Percentiles rank a stretch among this genome's conserved stretches.
phyloP scores from a whole-genome alignment of 1,140 invertebrate species.

The Macrotrachela quadricornifera region DNA sequence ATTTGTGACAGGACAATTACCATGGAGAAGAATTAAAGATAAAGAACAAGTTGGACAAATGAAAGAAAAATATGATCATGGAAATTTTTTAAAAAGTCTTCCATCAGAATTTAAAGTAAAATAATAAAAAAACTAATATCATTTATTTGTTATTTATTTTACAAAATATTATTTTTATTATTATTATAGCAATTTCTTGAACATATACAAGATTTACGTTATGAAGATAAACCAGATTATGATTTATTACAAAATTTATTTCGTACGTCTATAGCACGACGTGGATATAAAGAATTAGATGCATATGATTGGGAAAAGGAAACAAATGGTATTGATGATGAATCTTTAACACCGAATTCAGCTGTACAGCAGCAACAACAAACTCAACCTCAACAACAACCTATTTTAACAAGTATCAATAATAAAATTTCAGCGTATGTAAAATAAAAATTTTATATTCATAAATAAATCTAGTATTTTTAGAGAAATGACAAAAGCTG shows the following conservation, averaged over 20 bases:
- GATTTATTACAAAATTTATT: slow-evolving; percentile 39
- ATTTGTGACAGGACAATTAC: slow-evolving; percentile 90
- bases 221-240: slow-evolving; percentile 83
- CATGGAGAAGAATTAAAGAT: slow-evolving; percentile 97
- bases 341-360: not conserved
- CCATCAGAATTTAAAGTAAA: slow-evolving; percentile 62
- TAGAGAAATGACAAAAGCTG: no score
- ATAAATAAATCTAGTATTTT: no score
- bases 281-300: slow-evolving; percentile 59
- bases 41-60: slow-evolving; percentile 70
- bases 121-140: no score
- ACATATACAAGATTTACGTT: slow-evolving; percentile 65
- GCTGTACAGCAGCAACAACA: no score
- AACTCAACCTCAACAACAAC: no score
- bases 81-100: slow-evolving; percentile 69
- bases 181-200: slow-evolving; percentile 47
- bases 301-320: slow-evolving; percentile 85
- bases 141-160: no score
- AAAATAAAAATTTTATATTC: no score
- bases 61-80: slow-evolving; percentile 92
- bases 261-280: slow-evolving; percentile 74
- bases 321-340: not conserved
- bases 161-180: no score
- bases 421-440: no score
- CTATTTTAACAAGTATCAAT: no score